Evolutionary conservation across 2,888 invertebrate genomes (phyloP), one percentile per base, ranked within the genome.

Genomic region (Mesorhabditis sp.): DNA sequence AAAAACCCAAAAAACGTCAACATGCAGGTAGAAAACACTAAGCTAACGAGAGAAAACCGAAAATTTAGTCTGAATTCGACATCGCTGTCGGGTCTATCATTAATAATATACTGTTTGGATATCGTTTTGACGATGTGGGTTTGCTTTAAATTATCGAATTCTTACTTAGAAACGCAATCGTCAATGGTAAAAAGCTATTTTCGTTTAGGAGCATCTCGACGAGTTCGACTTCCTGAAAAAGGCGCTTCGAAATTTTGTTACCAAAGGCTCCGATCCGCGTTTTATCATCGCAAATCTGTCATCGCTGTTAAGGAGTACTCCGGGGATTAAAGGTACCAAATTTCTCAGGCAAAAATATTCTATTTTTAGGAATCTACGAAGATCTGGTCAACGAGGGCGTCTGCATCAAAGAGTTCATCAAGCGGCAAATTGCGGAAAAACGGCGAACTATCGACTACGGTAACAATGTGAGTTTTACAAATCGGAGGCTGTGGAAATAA

Each of bases 41-140:
- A 28, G 28, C 2, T 28, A 28, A 1, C 28, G 28, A 28, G 28
- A 28, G 28, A 28, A 28, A 28, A 28, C 28, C 28, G 28, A 28
- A 28, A 28, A 28, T 28, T 28, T 28, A 28, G 28, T 66, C 70
- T 43, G 43, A 67, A 7, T 72, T 75, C 43, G 75, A 75, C 62
- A 67, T 70, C 3, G 68, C 70, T 13, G 72, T 75, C n/a, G 75
- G 75, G 28, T 72, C 70, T 4, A 70, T 77, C 4, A 77, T 77
- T 69, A 77, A 77, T 63, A 65, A 63, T 42, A 15, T 76, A 7
- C 62, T 77, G 3, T 75, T 77, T 45, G 77, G 77, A 10, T 77
- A 73, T 64, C 67, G 77, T 65, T 77, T 73, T 67, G 75, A 77
- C 68, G 74, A 77, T 67, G 76, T 76, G 1, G 70, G 62, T 4